Conservation (phyloP, 2,797 vertebrate genomes). For the Microchirus variegatus region DNA sequence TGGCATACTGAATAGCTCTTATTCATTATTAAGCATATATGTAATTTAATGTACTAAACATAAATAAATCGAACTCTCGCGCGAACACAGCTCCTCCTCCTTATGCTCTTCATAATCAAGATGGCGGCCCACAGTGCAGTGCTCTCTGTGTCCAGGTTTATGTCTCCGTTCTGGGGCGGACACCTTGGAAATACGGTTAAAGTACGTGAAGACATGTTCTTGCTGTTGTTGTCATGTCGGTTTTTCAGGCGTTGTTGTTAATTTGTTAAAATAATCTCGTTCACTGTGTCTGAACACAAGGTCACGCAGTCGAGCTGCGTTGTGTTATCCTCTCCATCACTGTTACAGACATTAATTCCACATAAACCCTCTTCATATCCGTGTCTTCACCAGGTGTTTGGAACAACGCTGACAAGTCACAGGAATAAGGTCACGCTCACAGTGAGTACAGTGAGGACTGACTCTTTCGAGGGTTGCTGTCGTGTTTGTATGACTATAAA, state of each 20-base stretch:
- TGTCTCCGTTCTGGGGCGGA: conserved; percentile 69
- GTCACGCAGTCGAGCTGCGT: conserved; percentile 44
- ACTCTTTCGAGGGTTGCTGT: too few species aligned
- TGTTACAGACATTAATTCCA: too few species aligned
- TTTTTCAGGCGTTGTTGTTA: neutral
- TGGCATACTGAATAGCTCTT: too few species aligned
- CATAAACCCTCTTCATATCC: too few species aligned
- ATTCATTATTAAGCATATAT: too few species aligned
- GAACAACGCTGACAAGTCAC: conserved; percentile 57
- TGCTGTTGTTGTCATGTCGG: neutral
- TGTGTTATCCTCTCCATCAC: too few species aligned
- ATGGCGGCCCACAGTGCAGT: conserved; percentile 75
- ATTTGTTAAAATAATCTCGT: neutral
- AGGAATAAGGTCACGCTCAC: conserved; percentile 57
- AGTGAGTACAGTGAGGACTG: conserved; percentile 58
- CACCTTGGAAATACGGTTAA: conserved; percentile 69
- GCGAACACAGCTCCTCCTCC: neutral
- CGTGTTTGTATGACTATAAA: too few species aligned
- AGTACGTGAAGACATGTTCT: conserved; percentile 56
- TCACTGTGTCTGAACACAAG: conserved; percentile 47
- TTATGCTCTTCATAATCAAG: conserved; percentile 48
- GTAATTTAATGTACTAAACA: too few species aligned
- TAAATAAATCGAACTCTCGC: neutral
- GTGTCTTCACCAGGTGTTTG: conserved; percentile 67
- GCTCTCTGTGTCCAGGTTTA: conserved; percentile 68